Evolutionary conservation across 2,113 vertebrate genomes (phyloP).

Genomic region (Scytalopus superciliaris): DNA sequence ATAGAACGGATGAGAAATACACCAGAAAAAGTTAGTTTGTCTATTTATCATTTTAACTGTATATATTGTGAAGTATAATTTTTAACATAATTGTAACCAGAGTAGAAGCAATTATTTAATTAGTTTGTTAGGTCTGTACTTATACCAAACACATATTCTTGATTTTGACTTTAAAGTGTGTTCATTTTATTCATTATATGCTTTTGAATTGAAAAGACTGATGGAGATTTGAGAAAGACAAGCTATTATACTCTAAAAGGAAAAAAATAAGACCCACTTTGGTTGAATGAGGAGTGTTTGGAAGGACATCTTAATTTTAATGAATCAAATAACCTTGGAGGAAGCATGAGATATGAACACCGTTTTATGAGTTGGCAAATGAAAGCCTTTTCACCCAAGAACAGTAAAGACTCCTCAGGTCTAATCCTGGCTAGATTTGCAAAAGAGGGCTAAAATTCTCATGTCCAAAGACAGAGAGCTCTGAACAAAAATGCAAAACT

Average conservation of each 20-base stretch:
- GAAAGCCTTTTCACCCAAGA: no score
- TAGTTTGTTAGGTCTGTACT: not conserved
- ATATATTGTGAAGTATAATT: not conserved
- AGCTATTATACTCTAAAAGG: not conserved
- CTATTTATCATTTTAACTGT: not conserved
- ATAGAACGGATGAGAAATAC: not conserved
- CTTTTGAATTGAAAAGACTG: not conserved
- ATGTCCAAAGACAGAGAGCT: not conserved
- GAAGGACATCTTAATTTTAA: not conserved
- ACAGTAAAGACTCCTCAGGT: not conserved
- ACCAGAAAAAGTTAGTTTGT: not conserved
- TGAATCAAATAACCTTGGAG: not conserved
- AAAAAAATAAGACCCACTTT: not conserved
- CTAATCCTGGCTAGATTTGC: not conserved
- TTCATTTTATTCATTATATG: not conserved
- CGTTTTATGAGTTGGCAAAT: not conserved
- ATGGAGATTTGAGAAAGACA: not conserved
- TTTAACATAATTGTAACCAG: not conserved
- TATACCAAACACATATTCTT: not conserved
- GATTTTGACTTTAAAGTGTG: not conserved
- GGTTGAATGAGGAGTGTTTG: not conserved
- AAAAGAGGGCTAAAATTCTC: not conserved
- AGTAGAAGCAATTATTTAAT: not conserved
- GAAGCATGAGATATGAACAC: not conserved
- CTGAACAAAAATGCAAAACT: not conserved